phyloP scores from a whole-genome alignment of 2,113 vertebrate species.

The Ailuropoda melanoleuca region DNA sequence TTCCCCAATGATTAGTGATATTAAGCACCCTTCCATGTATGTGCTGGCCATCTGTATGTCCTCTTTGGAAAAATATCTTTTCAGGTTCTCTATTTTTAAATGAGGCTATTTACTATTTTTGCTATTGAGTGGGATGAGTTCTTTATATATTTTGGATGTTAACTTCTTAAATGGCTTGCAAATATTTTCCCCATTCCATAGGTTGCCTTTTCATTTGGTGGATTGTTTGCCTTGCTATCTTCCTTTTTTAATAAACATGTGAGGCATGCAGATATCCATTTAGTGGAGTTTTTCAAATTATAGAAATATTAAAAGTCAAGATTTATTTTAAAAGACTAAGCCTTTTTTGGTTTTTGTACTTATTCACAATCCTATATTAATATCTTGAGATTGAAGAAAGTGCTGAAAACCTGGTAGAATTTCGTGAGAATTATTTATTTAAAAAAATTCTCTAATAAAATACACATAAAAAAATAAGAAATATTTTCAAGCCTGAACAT shows the following conservation, averaged over 20 bases:
- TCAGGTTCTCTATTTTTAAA: background rate
- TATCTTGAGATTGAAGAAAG: background rate
- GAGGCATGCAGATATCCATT: background rate
- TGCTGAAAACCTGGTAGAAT: background rate
- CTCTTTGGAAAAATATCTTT: background rate
- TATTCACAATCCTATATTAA: background rate
- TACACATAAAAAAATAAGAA: background rate
- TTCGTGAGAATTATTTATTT: background rate
- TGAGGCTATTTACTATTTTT: background rate
- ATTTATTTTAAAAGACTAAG: background rate
- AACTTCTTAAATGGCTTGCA: background rate
- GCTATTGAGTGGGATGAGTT: background rate
- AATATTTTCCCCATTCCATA: background rate
- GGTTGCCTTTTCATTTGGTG: background rate
- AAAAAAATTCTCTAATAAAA: constrained; percentile 5
- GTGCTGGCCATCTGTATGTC: background rate
- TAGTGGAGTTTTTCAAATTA: background rate
- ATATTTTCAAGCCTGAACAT: background rate
- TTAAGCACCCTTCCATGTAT: background rate
- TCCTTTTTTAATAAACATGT: background rate
- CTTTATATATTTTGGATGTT: background rate
- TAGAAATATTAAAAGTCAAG: background rate
- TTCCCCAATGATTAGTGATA: background rate
- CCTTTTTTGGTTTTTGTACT: background rate
- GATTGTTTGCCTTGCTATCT: background rate